Percentiles rank a stretch among this genome's conserved stretches.
Evolutionary conservation across 2,888 invertebrate genomes (phyloP).

Genomic region (Stramonita haemastoma): DNA sequence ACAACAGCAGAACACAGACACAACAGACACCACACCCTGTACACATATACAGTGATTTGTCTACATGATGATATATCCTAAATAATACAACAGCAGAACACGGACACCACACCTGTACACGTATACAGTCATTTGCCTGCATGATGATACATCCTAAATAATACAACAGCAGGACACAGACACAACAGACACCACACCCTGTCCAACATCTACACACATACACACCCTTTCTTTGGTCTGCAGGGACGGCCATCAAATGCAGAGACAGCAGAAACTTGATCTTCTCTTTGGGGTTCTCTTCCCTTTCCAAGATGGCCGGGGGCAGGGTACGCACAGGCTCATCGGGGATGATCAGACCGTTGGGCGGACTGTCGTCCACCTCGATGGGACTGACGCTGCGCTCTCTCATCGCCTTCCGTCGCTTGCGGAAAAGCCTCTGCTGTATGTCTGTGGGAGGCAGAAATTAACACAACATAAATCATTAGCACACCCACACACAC

Average conservation of each 20-base stretch:
- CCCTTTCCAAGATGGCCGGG: not conserved
- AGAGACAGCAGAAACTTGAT: slow-evolving; percentile 49
- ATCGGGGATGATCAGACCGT: not conserved
- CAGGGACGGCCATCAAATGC: slow-evolving; percentile 56
- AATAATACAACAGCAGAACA: too few relatives aligned
- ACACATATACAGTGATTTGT: too few relatives aligned
- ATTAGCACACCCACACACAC: too few relatives aligned
- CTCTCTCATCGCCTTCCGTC: slow-evolving; percentile 66
- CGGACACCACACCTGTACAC: too few relatives aligned
- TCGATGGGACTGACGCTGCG: slow-evolving; percentile 67
- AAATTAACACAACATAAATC: not conserved
- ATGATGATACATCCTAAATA: too few relatives aligned
- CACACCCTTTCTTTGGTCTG: slow-evolving; percentile 39
- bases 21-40: too few relatives aligned
- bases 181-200: too few relatives aligned
- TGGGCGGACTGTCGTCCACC: slow-evolving; percentile 50
- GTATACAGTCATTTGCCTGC: too few relatives aligned
- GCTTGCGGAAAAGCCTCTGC: slow-evolving; percentile 64
- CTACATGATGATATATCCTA: too few relatives aligned
- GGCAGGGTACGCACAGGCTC: not conserved
- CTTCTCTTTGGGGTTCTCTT: slow-evolving; percentile 28
- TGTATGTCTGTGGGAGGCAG: slow-evolving; percentile 63
- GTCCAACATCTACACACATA: too few relatives aligned
- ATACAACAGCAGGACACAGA: too few relatives aligned
- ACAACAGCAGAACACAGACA: too few relatives aligned